Conservation (phyloP, 2,888 invertebrate genomes). For the Cephus rjabovi region DNA sequence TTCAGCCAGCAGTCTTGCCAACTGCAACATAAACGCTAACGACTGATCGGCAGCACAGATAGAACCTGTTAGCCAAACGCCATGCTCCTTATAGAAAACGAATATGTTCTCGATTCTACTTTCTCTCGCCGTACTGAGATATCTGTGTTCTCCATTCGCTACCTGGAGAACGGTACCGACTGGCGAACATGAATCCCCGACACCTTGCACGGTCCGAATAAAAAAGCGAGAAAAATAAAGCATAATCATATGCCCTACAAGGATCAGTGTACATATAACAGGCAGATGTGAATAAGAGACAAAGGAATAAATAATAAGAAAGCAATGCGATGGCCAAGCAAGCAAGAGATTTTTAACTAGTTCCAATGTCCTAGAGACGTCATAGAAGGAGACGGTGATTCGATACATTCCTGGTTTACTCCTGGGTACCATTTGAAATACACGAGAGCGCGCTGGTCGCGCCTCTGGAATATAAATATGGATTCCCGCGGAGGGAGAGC, state of each 20-base stretch:
- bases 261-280: background rate
- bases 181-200: background rate
- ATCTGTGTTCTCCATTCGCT: slow-evolving; percentile 36
- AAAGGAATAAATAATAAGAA: background rate
- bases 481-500: background rate
- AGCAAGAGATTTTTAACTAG: background rate
- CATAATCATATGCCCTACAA: background rate
- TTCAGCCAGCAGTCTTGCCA: slow-evolving; percentile 31
- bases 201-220: background rate
- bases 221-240: background rate
- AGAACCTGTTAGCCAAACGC: slow-evolving; percentile 54
- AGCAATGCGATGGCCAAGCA: background rate
- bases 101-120: slow-evolving; percentile 47
- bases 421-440: background rate
- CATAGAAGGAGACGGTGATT: background rate
- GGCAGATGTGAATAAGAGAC: background rate
- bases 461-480: slow-evolving; percentile 7
- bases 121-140: slow-evolving; percentile 28
- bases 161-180: background rate
- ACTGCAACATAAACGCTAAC: slow-evolving; percentile 50
- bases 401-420: background rate
- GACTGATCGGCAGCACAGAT: slow-evolving; percentile 52
- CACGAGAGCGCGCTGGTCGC: background rate
- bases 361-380: background rate
- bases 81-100: slow-evolving; percentile 53